These are phyloP conservation scores for Notodonta dromedarius DNA, from an alignment of 2,888 invertebrate species.

Conservation along the genomic window DNA sequence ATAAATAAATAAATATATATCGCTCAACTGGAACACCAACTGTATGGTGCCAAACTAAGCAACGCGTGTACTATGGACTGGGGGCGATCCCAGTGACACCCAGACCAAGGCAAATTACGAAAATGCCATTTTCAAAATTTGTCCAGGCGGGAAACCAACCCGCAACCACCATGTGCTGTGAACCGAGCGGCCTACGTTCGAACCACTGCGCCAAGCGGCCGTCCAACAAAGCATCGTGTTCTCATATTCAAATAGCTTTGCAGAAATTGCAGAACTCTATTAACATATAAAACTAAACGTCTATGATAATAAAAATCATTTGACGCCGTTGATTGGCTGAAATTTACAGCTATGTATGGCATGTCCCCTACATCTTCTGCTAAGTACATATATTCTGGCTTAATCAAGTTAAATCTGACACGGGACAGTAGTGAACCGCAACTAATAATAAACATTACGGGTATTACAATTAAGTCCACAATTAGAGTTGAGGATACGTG, in stretches of 20 bases:
- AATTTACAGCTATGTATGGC: background rate
- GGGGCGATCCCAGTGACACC: too few species aligned
- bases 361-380: background rate
- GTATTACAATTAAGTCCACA: conserved; percentile 41
- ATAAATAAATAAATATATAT: too few species aligned
- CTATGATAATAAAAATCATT: background rate
- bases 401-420: conserved; percentile 30
- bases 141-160: too few species aligned
- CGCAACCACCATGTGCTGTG: too few species aligned
- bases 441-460: conserved; percentile 29
- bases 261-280: background rate
- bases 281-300: background rate
- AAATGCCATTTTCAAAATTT: too few species aligned
- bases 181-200: too few species aligned
- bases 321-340: background rate
- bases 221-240: background rate
- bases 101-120: too few species aligned
- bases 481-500: conserved; percentile 49
- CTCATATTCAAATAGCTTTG: background rate
- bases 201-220: too few species aligned
- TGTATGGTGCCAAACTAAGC: too few species aligned
- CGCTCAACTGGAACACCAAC: too few species aligned
- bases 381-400: conserved; percentile 12
- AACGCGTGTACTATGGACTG: too few species aligned
- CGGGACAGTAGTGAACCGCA: conserved; percentile 22